Base-by-base conservation (phyloP, 2,797 vertebrate genomes). In the Esox masquinongy region DNA sequence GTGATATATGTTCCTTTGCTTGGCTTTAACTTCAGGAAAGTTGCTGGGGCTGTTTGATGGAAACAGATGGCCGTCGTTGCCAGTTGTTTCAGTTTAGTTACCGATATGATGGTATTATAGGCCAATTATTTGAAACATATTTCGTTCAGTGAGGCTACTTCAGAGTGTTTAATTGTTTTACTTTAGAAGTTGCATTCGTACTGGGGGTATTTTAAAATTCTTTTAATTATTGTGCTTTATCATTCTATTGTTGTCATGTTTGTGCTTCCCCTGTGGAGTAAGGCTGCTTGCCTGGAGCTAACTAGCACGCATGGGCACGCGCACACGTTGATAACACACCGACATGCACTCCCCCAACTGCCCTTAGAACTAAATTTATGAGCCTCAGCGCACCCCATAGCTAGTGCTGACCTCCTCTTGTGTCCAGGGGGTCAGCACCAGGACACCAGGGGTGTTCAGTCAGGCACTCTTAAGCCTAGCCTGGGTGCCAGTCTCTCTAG, bases 341-440 rank as follows among this genome's bases (percentile, higher is more conserved):
- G 3, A 51, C 49, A 51, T 14, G 16, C 49, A 51, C 49, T 17
- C 49, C 16, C 16, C 49, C 39, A 43, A 43, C 5, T 43, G 9
- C 39, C 39, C 39, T 43, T 3, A 6, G 39, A 43, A 68, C 51
- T 71, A 79, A 86, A 89, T 88, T 80, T 86, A 87, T 70, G 76
- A 3, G 12, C 72, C 53, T 68, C 72, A 31, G 67, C 84, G 76
- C 12, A 6, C 67, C 80, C 53, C 59, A 50, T 78, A 70, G 76
- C 72, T 56, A 34, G 70, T 75, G 68, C 71, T 83, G 76, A 88
- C 84, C 83, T 79, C 77, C 49, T 74, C 19, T 12, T 77, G 78
- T 50, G 80, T 80, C 71, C 67, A 70, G 19, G 68, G 79, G 87
- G 89, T 92, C 88, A 86, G 75, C 74, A 36, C 79, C 68, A 77